Evolutionary conservation across 2,888 invertebrate genomes (phyloP).

Genomic region (Nineta flava): DNA sequence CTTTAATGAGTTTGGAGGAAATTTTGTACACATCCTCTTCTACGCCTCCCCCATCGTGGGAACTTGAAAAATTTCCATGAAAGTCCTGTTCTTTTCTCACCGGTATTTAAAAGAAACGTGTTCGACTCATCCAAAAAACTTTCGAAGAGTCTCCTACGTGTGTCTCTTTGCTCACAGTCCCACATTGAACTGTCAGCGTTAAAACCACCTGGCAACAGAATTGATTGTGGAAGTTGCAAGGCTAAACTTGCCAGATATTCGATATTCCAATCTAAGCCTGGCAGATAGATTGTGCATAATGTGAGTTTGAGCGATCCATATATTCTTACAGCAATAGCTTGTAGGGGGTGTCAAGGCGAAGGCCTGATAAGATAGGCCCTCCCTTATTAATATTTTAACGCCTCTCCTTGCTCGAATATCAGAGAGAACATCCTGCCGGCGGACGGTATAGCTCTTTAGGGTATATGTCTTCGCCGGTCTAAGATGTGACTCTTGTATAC

Average conservation of each 20-base stretch:
- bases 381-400: too few relatives aligned
- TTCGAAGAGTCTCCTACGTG: neutral
- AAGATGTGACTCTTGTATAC: too few relatives aligned
- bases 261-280: neutral
- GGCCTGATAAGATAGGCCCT: too few relatives aligned
- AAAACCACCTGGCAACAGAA: neutral
- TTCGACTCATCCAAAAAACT: neutral
- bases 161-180: neutral
- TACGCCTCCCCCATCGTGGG: neutral
- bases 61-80: neutral
- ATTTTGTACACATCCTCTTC: too few relatives aligned
- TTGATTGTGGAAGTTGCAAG: neutral
- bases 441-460: too few relatives aligned
- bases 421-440: too few relatives aligned
- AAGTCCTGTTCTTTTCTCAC: neutral
- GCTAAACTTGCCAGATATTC: neutral
- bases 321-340: neutral
- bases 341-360: too few relatives aligned
- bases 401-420: too few relatives aligned
- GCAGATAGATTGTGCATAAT: neutral
- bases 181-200: neutral
- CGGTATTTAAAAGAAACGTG: neutral
- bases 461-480: too few relatives aligned
- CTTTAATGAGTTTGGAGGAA: neutral
- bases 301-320: neutral